Percentiles rank a stretch among this genome's conserved stretches.
Evolutionary conservation across 2,113 vertebrate species (phyloP).

Genomic region (Calyptommatus sinebrachiatus): DNA sequence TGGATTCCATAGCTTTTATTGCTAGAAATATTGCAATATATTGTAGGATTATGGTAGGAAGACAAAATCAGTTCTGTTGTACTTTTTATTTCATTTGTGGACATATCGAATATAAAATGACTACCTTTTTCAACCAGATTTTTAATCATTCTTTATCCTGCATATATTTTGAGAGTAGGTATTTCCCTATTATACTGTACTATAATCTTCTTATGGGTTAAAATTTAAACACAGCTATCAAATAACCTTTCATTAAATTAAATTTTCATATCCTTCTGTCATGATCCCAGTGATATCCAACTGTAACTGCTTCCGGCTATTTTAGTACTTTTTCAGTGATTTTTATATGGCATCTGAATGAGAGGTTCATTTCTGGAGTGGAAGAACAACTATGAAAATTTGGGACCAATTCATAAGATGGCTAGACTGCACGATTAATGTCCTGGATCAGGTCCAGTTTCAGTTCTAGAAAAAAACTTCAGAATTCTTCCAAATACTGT

Average conservation of each 20-base stretch:
- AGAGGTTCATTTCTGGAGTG: too few species aligned
- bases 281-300: neutral
- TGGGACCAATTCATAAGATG: too few species aligned
- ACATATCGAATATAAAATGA: slow-evolving; percentile 1
- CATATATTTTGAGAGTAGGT: neutral
- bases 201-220: neutral
- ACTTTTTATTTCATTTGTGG: fast-evolving
- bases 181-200: neutral
- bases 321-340: too few species aligned
- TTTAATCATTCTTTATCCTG: neutral
- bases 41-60: slow-evolving; percentile 15
- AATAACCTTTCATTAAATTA: too few species aligned
- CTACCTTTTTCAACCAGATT: neutral
- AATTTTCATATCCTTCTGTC: neutral
- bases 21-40: slow-evolving; percentile 17
- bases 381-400: too few species aligned
- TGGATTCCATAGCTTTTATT: slow-evolving; percentile 21
- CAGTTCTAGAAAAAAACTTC: neutral
- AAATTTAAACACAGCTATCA: neutral
- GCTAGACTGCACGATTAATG: too few species aligned
- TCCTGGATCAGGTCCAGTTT: neutral
- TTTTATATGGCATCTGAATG: too few species aligned
- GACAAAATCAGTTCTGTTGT: slow-evolving; percentile 24
- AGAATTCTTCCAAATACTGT: neutral
- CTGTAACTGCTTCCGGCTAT: too few species aligned